Percentiles rank a stretch among this genome's conserved stretches.
Conservation (phyloP, 2,888 invertebrate species). For the Pristionchus arcanus region DNA sequence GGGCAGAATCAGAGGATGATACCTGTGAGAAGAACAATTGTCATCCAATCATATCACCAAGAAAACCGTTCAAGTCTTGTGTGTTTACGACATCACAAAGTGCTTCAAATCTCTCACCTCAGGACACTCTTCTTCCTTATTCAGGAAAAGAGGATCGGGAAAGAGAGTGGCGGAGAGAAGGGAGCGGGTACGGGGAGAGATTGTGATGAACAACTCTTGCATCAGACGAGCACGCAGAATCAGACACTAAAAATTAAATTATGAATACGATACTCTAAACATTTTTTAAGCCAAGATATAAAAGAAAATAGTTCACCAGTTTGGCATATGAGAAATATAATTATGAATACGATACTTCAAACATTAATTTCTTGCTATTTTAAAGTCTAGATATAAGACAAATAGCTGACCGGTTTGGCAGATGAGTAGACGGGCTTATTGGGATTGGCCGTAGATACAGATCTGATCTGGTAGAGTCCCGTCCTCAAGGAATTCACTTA, state of each 20-base stretch:
- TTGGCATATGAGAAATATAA: conserved; percentile 1
- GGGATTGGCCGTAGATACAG: conserved; percentile 39
- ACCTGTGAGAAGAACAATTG: neutral
- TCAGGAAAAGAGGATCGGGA: conserved; percentile 65
- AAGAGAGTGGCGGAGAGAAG: conserved; percentile 74
- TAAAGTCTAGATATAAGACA: neutral
- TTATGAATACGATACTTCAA: no score
- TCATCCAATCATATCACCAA: neutral
- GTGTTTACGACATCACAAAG: no score
- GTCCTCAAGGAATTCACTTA: neutral
- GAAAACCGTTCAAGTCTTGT: no score
- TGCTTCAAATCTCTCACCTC: neutral
- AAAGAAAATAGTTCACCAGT: neutral
- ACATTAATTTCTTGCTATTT: neutral
- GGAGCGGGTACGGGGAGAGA: conserved; percentile 66
- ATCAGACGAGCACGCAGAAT: conserved; percentile 70
- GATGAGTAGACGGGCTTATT: conserved; percentile 42
- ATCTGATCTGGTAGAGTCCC: conserved; percentile 43
- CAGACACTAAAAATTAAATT: conserved; percentile 68
- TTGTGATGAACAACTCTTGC: conserved; percentile 72
- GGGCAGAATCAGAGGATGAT: neutral
- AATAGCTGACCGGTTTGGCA: conserved; percentile 21
- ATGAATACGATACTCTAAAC: no score
- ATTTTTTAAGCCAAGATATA: no score
- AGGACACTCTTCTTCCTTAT: conserved; percentile 28